Base-by-base conservation (phyloP, 2,113 vertebrate genomes). In the Notothenia coriiceps region DNA sequence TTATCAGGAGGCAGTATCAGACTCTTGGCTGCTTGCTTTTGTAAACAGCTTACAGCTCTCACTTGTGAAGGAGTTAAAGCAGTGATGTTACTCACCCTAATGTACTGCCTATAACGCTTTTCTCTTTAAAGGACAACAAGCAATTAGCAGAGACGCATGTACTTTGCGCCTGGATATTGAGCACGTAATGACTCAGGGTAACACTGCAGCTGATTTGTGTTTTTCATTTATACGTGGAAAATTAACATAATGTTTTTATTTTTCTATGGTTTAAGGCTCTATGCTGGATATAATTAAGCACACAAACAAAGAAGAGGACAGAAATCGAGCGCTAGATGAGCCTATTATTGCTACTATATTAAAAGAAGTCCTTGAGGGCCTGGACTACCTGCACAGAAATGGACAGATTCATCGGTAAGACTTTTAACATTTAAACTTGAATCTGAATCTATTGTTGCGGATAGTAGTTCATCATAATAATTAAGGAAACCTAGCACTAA, bases 271-370 rank as follows among this genome's bases (percentile, higher is more conserved):
- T 85, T 65, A 17, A 99, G 98, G 98, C 77, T 99, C 98, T 11
- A 98, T 99, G 97, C 94, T 99, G 94, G 98, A 99, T 91, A 98
- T 99, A 92, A 98, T 99, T 92, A 99, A 99, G 90, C 96, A 98
- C 91, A 96, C 95, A 79, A 97, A 92, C 89, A 95, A 96, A 95
- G 98, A 96, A 43, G 98, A 99, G 59, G 96, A 97, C 79, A 98
- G 95, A 92, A 97, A 93, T 18, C 97, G 96, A 29, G 95, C 96
- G 15, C 94, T 99, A 65, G 98, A 99, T 77, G 98, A 99, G 87
- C 93, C 97, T 17, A 96, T 97, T 52, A 99, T 99, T 92, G 97
- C 98, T 79, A 97, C 97, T 20, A 99, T 99, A 92, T 96, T 99
- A 86, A 99, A 98, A 88, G 98, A 99, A 88, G 98, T 99, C 88